These are phyloP conservation scores for Drosophila pullipes DNA, from an alignment of 2,888 invertebrate genomes.

Conservation along the genomic window DNA sequence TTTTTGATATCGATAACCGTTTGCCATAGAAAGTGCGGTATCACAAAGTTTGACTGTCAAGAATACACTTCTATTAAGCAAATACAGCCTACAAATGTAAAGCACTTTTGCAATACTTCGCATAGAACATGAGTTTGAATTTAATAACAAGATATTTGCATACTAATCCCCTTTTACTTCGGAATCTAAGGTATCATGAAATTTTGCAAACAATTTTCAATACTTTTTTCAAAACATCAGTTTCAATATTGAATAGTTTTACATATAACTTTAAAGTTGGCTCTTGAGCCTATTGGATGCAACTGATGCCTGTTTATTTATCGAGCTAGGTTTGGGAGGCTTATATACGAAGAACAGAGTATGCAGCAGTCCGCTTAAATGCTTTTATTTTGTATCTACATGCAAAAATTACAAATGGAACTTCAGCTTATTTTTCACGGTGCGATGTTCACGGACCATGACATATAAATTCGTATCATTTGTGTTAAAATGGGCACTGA, in stretches of 20 bases:
- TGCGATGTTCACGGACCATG: neutral
- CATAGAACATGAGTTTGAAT: neutral
- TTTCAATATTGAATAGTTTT: neutral
- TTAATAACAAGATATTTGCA: neutral
- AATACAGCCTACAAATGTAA: neutral
- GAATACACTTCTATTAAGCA: neutral
- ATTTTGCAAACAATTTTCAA: neutral
- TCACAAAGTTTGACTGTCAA: neutral
- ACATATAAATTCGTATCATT: neutral
- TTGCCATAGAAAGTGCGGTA: neutral
- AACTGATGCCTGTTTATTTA: neutral
- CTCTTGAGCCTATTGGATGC: neutral
- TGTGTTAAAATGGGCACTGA: neutral
- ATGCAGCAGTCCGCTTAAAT: neutral
- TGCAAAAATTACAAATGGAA: neutral
- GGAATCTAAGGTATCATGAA: neutral
- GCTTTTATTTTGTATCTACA: neutral
- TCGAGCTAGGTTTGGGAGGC: neutral
- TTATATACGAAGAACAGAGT: neutral
- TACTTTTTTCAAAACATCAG: neutral
- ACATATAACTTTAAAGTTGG: neutral
- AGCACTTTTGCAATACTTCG: neutral
- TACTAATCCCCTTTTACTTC: too few relatives aligned
- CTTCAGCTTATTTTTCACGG: neutral
- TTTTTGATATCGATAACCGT: conserved; percentile 32